Conservation (phyloP, 2,113 vertebrate species). For the Apistogramma diplotaenia region DNA sequence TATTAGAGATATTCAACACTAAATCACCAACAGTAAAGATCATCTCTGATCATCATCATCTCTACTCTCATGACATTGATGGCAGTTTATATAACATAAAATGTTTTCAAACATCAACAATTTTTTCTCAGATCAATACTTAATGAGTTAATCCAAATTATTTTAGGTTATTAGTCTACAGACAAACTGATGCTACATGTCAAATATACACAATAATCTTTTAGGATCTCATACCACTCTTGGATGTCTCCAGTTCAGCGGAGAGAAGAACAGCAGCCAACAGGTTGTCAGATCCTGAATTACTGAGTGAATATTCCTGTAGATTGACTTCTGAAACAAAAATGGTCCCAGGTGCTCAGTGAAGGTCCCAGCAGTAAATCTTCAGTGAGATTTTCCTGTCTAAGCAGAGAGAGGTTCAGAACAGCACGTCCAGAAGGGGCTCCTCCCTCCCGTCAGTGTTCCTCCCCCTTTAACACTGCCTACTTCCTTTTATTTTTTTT, state of each 20-base stretch:
- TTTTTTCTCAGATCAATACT: neutral
- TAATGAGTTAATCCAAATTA: neutral
- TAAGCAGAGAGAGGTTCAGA: conserved; percentile 47
- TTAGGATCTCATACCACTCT: conserved; percentile 47
- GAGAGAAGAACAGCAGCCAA: conserved; percentile 4
- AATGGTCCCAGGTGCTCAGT: conserved; percentile 11
- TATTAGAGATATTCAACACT: neutral
- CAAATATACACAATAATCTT: neutral
- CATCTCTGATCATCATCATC: neutral
- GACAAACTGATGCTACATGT: neutral
- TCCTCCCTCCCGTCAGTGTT: conserved; percentile 47
- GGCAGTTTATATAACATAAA: neutral
- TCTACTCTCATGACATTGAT: neutral
- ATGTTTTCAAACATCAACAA: neutral
- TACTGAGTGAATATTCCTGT: conserved; percentile 34
- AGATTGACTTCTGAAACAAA: conserved; percentile 27
- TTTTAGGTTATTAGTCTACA: neutral
- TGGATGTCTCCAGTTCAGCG: conserved; percentile 23
- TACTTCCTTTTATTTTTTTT: conserved; percentile 1
- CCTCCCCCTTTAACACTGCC: conserved; percentile 19
- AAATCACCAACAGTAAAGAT: neutral
- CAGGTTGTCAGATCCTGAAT: neutral
- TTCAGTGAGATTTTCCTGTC: conserved; percentile 46
- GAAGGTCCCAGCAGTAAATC: conserved; percentile 50
- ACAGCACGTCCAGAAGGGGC: conserved; percentile 31